Base-by-base conservation (phyloP, 2,888 invertebrate genomes). In the Yponomeuta malinellus region DNA sequence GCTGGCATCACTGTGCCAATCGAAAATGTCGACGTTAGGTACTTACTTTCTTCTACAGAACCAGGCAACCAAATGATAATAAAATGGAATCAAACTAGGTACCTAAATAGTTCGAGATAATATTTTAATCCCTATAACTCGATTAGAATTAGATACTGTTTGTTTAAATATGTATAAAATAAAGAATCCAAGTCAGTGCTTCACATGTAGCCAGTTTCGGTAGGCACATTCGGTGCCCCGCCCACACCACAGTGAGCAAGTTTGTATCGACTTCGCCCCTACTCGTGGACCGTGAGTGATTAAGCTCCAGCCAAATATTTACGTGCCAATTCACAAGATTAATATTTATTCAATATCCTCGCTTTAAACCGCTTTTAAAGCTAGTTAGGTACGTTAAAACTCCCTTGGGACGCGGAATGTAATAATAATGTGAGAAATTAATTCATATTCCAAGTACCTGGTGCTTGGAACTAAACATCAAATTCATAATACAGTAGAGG, bases 291-390 rank as follows among this genome's bases (percentile, higher is more conserved):
- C 87, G 85, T 85, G 82, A 83, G 77, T 76, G 77, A 82, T 79
- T 79, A 77, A 76, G 78, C 74, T 73, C 76, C 72, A 72, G 71
- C 74, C 81, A 79, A 87, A 87, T 84, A 84, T 88, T 88, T 81
- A 81, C 83, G 72, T 72, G 77, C 75, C 86, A 83, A 87, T 87
- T 83, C 82, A 82, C 82, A 77, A 83, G 83, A 88, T 88, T 87
- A 88, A 89, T 88, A 86, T 87, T 86, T 84, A 78, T 78, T 79
- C 77, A 79, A 81, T 81, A 81, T 78, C 74, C 78, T 77, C 77
- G 81, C 78, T 82, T 81, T 82, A 81, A 80, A 76, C 76, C 76
- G 78, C 76, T 79, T 81, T 78, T 78, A 79, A 78, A 29, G 69
- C 31, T 67, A 67, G 33, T 67, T 59, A 67, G 33, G 12, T 59